Percentiles rank a stretch among this genome's conserved stretches.
These are phyloP conservation scores for Sula dactylatra DNA, from an alignment of 2,113 vertebrate species.

Conservation along the genomic window DNA sequence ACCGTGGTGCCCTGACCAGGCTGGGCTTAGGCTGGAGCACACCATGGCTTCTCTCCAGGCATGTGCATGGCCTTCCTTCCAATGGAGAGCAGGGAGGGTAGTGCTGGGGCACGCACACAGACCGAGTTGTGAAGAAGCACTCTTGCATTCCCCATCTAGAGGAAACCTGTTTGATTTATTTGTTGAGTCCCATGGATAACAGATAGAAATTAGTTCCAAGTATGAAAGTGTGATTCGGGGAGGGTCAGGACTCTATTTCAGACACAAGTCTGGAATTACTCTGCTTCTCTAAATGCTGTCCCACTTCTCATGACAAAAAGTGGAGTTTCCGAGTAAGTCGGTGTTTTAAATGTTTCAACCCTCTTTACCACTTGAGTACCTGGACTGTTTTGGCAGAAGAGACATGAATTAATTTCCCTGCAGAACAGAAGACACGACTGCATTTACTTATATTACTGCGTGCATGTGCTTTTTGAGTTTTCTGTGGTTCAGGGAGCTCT, in stretches of 20 bases:
- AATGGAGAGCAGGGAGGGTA: background rate
- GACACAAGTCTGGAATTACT: background rate
- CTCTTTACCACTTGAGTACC: background rate
- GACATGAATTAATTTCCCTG: background rate
- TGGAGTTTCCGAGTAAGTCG: background rate
- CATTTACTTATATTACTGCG: background rate
- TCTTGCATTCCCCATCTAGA: background rate
- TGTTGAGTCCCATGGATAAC: background rate
- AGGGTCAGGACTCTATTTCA: background rate
- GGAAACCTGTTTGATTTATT: background rate
- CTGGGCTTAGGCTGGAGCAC: background rate
- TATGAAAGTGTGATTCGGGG: background rate
- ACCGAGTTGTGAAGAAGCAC: background rate
- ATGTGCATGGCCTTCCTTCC: rapidly evolving
- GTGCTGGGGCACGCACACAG: background rate
- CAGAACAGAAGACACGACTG: background rate
- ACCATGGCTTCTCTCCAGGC: rapidly evolving
- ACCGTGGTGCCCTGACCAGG: background rate
- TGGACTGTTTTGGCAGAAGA: background rate
- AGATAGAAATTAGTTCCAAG: background rate
- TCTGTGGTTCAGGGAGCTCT: background rate
- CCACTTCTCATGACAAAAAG: background rate
- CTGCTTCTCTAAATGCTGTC: background rate
- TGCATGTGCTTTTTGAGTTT: background rate
- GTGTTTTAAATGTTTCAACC: background rate